A percentile compares a stretch with the other conserved stretches of the same genome.
Conservation (phyloP, 2,797 vertebrate species). For the Gila robusta region DNA sequence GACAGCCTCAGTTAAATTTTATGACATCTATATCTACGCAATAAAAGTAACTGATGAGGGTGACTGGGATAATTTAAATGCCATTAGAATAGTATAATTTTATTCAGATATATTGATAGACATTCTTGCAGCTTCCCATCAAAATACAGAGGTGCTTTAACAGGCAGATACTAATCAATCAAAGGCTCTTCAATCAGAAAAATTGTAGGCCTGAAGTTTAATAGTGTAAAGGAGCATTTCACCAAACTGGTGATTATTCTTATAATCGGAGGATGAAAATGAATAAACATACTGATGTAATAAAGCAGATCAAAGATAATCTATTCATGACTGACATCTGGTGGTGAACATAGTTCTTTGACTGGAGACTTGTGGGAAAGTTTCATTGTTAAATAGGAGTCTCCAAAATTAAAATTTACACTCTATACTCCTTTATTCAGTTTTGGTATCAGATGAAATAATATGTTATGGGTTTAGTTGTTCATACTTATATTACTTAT, state of each 20-base stretch:
- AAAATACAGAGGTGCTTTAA: not conserved
- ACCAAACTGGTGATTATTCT: not conserved
- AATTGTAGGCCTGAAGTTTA: not conserved
- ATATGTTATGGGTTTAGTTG: not conserved
- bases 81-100: not conserved
- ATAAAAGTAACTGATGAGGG: not conserved
- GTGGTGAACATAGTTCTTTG: not conserved
- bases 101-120: not conserved
- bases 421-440: not conserved
- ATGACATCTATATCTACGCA: not conserved
- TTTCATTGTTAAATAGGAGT: not conserved
- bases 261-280: not conserved
- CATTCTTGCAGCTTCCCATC: not conserved
- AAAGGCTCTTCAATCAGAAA: not conserved
- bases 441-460: not conserved
- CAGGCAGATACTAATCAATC: not conserved
- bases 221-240: not conserved
- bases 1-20: not conserved
- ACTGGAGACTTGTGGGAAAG: not conserved
- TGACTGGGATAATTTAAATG: not conserved
- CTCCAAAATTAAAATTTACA: not conserved
- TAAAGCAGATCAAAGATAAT: not conserved
- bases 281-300: not conserved
- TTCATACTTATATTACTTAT: not conserved
- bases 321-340: constrained; percentile 17